A percentile compares a stretch with the other conserved stretches of the same genome.
These are phyloP conservation scores for Acanthopagrus latus DNA, from an alignment of 2,797 vertebrate species.

Conservation along the genomic window DNA sequence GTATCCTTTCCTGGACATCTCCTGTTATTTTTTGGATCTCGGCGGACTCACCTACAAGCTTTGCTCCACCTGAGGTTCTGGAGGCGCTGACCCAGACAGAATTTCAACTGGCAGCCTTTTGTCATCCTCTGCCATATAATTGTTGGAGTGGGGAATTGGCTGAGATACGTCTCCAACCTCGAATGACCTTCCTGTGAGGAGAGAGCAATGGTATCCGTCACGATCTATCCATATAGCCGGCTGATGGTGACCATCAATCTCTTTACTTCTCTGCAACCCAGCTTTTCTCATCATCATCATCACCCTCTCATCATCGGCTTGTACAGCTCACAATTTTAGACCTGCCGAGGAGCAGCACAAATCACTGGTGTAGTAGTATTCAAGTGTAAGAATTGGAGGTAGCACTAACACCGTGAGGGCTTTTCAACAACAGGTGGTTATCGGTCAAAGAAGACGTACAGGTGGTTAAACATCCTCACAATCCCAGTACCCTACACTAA, in stretches of 20 bases:
- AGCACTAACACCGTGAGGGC: not conserved
- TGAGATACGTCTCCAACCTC: conserved; percentile 6
- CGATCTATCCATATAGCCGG: not conserved
- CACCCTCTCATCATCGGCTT: not conserved
- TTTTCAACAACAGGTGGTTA: not conserved
- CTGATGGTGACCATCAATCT: conserved; percentile 4
- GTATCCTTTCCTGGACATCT: not conserved
- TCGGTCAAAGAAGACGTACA: conserved; percentile 4
- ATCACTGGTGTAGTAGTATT: not conserved
- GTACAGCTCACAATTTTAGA: not conserved
- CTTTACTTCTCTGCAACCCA: not conserved
- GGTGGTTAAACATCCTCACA: not conserved
- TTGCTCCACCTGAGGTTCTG: not conserved
- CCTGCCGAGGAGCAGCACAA: not conserved
- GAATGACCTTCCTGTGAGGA: conserved; percentile 5
- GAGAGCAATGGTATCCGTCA: not conserved
- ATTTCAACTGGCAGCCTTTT: not conserved
- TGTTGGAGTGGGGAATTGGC: not conserved
- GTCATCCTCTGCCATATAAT: not conserved
- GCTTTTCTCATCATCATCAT: conserved; percentile 7
- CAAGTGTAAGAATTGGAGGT: not conserved
- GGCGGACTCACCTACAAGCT: conserved; percentile 9
- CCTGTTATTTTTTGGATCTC: not conserved
- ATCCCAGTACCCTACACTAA: not conserved
- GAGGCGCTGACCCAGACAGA: conserved; percentile 7